Base-by-base conservation (phyloP, 2,113 vertebrate genomes). In the Mesembrinibis cayennensis region DNA sequence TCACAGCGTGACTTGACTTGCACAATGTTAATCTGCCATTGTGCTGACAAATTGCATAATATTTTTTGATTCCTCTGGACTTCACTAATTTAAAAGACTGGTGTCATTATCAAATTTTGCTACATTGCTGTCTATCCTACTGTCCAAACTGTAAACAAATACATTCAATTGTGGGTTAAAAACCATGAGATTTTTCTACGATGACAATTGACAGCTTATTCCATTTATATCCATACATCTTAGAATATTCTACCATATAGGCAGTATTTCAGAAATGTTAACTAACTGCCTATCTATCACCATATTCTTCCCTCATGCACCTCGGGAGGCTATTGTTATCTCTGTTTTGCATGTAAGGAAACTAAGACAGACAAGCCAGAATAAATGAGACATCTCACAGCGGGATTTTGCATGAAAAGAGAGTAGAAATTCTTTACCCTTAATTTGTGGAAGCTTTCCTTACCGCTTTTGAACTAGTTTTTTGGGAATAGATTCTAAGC, bases 331-430 rank as follows among this genome's bases (percentile, higher is more conserved):
- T 61, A 56, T 25, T 36, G 65, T 85, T 93, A 88, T 87, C 77
- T 91, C 55, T 89, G 56, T 85, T 90, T 88, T 90, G 44, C 55
- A 40, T 62, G 80, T 86, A 90, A 92, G 50, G n/a, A 93, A 96
- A 89, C 59, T 66, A 66, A 92, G 42, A 83, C 21, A 82, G 92
- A 83, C 76, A 92, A 94, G 50, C 29, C 34, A 66, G 55, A 81
- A 86, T 86, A 95, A 91, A 94, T 88, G 87, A 94, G 63, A 82
- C 45, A 90, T 74, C 65, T 89, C 80, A 71, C 80, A 82, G 56
- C 19, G 89, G 80, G 69, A 84, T 71, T 95, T 82, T 85, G 21
- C 21, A 29, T 6, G 1, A 71, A 82, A 92, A 81, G 49, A 79
- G 11, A 81, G 38, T 25, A 90, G 11, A 11, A 63, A 30, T 87